Percentiles rank a stretch among this genome's conserved stretches.
phyloP scores from a whole-genome alignment of 1,140 invertebrate genomes.

The Daktulosphaira vitifoliae region DNA sequence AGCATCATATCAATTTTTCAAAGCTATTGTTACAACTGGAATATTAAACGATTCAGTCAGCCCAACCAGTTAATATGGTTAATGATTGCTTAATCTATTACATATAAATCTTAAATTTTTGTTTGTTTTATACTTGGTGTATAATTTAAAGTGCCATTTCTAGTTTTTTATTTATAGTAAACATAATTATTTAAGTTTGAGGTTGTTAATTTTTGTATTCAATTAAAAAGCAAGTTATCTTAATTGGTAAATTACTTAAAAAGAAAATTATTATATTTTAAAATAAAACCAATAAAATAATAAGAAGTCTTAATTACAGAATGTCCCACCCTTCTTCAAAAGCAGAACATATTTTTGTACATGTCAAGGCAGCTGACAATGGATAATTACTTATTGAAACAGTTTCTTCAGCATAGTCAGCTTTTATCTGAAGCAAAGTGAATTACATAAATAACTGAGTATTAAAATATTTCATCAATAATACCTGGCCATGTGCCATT shows the following conservation, averaged over 20 bases:
- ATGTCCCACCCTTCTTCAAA: constrained; percentile 96
- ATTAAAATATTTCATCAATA: not conserved
- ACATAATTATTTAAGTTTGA: too few relatives aligned
- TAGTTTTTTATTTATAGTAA: too few relatives aligned
- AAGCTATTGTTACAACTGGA: constrained; percentile 43
- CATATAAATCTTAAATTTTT: too few relatives aligned
- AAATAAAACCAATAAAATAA: not conserved
- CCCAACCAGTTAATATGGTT: not conserved
- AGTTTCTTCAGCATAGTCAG: constrained; percentile 84
- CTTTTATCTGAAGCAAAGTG: constrained; percentile 54
- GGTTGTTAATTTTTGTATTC: not conserved
- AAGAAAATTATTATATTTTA: too few relatives aligned
- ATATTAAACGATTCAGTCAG: not conserved
- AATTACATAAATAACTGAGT: constrained; percentile 13
- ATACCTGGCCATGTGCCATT: constrained; percentile 92
- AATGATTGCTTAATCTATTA: not conserved
- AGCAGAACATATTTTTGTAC: constrained; percentile 90
- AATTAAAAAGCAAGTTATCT: too few relatives aligned
- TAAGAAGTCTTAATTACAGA: constrained; percentile 45
- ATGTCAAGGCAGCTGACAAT: constrained; percentile 89
- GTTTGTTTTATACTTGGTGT: too few relatives aligned
- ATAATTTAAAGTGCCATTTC: too few relatives aligned
- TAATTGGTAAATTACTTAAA: too few relatives aligned
- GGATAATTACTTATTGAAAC: constrained; percentile 94
- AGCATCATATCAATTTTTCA: constrained; percentile 55